Evolutionary conservation across 2,888 invertebrate species (phyloP).

Genomic region (Pammene aurita): DNA sequence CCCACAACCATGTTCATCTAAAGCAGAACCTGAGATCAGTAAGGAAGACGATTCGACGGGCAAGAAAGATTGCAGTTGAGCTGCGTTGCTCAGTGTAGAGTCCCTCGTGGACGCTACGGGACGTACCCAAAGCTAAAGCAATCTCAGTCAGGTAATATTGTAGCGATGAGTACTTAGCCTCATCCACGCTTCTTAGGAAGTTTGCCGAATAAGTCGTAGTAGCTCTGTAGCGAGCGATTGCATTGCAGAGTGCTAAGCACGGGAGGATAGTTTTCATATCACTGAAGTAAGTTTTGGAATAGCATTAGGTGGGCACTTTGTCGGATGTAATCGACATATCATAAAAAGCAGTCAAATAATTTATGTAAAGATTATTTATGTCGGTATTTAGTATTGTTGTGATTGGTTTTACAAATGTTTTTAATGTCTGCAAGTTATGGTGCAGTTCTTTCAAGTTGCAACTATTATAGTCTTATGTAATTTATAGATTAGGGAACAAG

Average conservation of each 20-base stretch:
- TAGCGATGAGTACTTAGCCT: slow-evolving; percentile 67
- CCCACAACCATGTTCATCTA: slow-evolving; percentile 66
- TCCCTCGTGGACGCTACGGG: slow-evolving; percentile 60
- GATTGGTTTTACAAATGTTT: neutral
- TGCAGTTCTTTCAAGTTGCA: slow-evolving; percentile 12
- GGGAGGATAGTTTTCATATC: slow-evolving; percentile 16
- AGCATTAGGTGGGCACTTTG: slow-evolving; percentile 9
- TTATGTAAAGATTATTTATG: slow-evolving; percentile 7
- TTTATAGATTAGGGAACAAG: slow-evolving; percentile 10
- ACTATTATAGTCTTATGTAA: neutral
- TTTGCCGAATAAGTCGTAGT: slow-evolving; percentile 38
- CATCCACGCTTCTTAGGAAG: slow-evolving; percentile 56
- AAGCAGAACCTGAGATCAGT: slow-evolving; percentile 56
- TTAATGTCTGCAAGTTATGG: slow-evolving; percentile 8
- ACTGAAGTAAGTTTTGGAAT: neutral
- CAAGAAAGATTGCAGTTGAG: slow-evolving; percentile 74
- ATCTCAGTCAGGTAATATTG: slow-evolving; percentile 77
- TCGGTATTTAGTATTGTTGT: slow-evolving; percentile 8
- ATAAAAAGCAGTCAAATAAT: slow-evolving; percentile 7
- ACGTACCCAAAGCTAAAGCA: slow-evolving; percentile 78
- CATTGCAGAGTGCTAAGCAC: neutral
- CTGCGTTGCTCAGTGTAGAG: slow-evolving; percentile 58
- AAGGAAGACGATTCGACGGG: slow-evolving; percentile 56
- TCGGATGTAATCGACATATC: slow-evolving; percentile 20
- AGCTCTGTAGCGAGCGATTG: slow-evolving; percentile 8